phyloP scores from a whole-genome alignment of 2,888 invertebrate genomes.

The Oligia strigilis region DNA sequence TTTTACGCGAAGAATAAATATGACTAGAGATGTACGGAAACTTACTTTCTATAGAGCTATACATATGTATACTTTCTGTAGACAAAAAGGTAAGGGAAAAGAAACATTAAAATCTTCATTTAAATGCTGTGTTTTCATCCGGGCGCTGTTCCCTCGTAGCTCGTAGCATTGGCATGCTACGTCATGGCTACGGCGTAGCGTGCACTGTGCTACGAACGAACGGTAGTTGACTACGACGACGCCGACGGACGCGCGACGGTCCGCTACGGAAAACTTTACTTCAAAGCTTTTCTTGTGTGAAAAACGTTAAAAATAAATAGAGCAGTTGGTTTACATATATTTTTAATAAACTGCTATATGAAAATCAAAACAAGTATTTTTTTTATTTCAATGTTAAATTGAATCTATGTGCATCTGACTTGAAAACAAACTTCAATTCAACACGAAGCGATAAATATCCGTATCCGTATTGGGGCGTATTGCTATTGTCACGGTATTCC shows the following conservation, averaged over 20 bases:
- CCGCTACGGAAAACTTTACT: not conserved
- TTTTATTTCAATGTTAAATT: not conserved
- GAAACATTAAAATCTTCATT: not conserved
- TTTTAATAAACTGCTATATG: not conserved
- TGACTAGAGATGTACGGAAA: not conserved
- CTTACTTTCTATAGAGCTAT: no score
- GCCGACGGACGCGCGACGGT: not conserved
- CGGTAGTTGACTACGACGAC: not conserved
- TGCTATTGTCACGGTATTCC: constrained; percentile 16
- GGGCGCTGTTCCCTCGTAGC: not conserved
- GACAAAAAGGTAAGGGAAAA: not conserved
- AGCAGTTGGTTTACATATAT: not conserved
- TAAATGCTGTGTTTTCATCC: not conserved
- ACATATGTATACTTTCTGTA: not conserved
- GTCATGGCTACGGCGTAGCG: constrained; percentile 37
- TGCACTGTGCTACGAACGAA: constrained; percentile 16
- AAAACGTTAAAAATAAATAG: no score
- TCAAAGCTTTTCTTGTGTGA: not conserved
- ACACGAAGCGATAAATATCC: constrained; percentile 33
- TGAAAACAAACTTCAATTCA: constrained; percentile 10
- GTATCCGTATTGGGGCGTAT: not conserved
- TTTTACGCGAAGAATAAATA: no score
- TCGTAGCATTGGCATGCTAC: constrained; percentile 15
- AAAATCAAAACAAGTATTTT: not conserved
- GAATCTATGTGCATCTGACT: not conserved